A percentile compares a stretch with the other conserved stretches of the same genome.
Evolutionary conservation across 2,888 invertebrate genomes (phyloP).

Genomic region (Prostheceraeus crozeri): DNA sequence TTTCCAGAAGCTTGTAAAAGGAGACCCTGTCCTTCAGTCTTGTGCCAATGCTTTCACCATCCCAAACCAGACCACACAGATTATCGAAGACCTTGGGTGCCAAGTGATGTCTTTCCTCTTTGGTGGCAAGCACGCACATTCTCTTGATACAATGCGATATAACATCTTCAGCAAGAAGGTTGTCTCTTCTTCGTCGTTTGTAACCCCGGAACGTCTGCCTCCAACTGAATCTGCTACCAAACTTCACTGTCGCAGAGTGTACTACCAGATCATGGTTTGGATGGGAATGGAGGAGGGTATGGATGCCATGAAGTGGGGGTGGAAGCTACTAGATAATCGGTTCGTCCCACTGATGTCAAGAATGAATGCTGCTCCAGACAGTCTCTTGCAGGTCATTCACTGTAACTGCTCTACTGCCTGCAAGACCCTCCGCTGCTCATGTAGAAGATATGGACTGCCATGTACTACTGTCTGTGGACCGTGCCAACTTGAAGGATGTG

Average conservation of each 20-base stretch:
- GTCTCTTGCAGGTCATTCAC: conserved; percentile 30
- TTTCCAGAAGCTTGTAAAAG: conserved; percentile 32
- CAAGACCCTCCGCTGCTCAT: conserved; percentile 33
- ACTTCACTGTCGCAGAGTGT: conserved; percentile 20
- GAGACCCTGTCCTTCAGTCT: background rate
- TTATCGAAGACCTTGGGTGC: conserved; percentile 17
- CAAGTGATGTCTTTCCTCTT: conserved; percentile 26
- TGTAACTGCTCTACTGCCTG: conserved; percentile 35
- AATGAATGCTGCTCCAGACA: conserved; percentile 27
- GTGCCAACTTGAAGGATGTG: conserved; percentile 31
- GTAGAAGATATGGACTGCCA: conserved; percentile 30
- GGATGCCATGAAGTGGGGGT: conserved; percentile 32
- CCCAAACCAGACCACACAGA: conserved; percentile 1
- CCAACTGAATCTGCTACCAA: conserved; percentile 35
- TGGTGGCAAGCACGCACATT: conserved; percentile 14
- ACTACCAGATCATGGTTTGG: conserved; percentile 35
- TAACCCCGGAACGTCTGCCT: conserved; percentile 25
- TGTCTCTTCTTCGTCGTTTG: conserved; percentile 28
- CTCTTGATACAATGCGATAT: conserved; percentile 15
- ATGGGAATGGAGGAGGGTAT: conserved; percentile 15
- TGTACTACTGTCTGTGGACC: conserved; percentile 34
- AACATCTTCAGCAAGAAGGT: conserved; percentile 28
- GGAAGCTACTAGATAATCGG: conserved; percentile 28
- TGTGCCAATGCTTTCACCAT: conserved; percentile 4
- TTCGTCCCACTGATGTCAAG: conserved; percentile 31